These are phyloP conservation scores for Platerodrilus igneus DNA, from an alignment of 2,888 invertebrate species.

Conservation along the genomic window DNA sequence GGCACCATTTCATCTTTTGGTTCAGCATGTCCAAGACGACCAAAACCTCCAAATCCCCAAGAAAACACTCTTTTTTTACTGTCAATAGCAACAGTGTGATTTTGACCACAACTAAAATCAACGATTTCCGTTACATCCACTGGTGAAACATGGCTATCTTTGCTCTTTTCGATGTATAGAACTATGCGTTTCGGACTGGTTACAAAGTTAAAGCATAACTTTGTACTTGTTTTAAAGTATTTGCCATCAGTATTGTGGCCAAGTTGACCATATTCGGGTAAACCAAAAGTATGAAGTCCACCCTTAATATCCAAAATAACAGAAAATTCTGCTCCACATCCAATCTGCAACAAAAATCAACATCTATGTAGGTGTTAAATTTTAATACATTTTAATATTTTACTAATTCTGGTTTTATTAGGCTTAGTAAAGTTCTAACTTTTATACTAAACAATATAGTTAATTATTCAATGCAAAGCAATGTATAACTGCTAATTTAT, in stretches of 20 bases:
- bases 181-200: conserved; percentile 79
- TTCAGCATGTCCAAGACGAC: conserved; percentile 88
- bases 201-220: conserved; percentile 82
- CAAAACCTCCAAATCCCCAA: conserved; percentile 96
- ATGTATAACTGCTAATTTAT: too few relatives aligned
- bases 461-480: too few relatives aligned
- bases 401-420: too few relatives aligned
- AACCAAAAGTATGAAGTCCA: conserved; percentile 83
- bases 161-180: conserved; percentile 81
- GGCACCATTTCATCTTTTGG: conserved; percentile 83
- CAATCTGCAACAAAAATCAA: conserved; percentile 49
- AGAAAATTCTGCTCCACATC: conserved; percentile 90
- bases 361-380: too few relatives aligned
- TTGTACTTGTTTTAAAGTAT: conserved; percentile 86
- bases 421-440: too few relatives aligned
- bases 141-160: conserved; percentile 78
- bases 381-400: too few relatives aligned
- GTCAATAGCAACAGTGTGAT: conserved; percentile 88
- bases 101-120: conserved; percentile 86
- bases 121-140: conserved; percentile 83
- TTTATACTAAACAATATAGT: too few relatives aligned
- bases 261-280: conserved; percentile 88
- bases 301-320: conserved; percentile 87
- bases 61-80: conserved; percentile 84
- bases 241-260: conserved; percentile 94